phyloP scores from a whole-genome alignment of 2,113 vertebrate genomes.

The Anarhynchus alexandrinus region DNA sequence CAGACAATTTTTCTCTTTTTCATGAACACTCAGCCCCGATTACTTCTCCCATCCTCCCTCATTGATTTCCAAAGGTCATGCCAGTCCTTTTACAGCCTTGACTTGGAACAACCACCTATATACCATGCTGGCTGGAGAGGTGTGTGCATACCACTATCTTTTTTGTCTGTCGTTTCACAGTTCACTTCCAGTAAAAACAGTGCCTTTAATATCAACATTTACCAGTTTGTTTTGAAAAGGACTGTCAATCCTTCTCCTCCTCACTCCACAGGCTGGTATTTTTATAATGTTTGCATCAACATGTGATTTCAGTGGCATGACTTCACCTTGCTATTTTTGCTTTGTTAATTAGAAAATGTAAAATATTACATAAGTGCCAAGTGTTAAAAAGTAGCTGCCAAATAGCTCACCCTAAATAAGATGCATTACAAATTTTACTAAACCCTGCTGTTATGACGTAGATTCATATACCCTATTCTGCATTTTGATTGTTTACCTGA shows the following conservation, averaged over 20 bases:
- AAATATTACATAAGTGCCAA: conserved; percentile 39
- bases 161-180: background rate
- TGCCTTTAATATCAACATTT: conserved; percentile 26
- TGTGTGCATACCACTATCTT: background rate
- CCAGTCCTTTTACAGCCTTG: background rate
- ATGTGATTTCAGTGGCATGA: conserved; percentile 36
- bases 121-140: background rate
- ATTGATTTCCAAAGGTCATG: background rate
- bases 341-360: conserved; percentile 53
- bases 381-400: conserved; percentile 5
- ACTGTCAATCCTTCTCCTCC: conserved; percentile 8
- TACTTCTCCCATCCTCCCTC: background rate
- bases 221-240: conserved; percentile 24
- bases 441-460: background rate
- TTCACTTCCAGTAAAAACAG: conserved; percentile 19
- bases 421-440: background rate
- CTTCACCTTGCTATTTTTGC: conserved; percentile 53
- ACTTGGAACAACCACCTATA: background rate
- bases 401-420: background rate
- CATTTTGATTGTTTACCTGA: background rate
- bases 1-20: background rate
- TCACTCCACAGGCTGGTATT: conserved; percentile 2
- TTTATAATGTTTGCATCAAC: conserved; percentile 40
- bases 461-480: background rate
- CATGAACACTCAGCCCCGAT: background rate